Percentiles rank a stretch among this genome's conserved stretches.
Evolutionary conservation across 2,113 vertebrate species (phyloP).

Genomic region (Barbus barbus): DNA sequence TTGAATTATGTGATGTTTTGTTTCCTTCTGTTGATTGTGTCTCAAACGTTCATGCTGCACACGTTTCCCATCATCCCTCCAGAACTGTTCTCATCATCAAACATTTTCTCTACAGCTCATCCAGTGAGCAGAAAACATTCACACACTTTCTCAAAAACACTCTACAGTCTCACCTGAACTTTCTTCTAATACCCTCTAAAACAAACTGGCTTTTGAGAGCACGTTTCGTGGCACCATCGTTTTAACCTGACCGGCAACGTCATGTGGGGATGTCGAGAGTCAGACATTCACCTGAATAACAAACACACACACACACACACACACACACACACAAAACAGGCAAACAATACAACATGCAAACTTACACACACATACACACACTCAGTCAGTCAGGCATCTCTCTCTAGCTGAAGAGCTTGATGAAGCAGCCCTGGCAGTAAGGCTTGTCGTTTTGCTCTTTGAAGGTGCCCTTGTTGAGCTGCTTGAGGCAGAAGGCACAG

Average conservation of each 20-base stretch:
- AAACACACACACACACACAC: slow-evolving; percentile 18
- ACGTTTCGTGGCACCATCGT: not conserved
- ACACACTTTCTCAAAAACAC: slow-evolving; percentile 1
- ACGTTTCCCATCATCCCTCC: slow-evolving; percentile 28
- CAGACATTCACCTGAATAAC: not conserved
- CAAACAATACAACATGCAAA: not conserved
- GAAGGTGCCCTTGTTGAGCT: slow-evolving; percentile 99
- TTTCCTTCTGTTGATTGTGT: not conserved
- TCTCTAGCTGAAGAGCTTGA: slow-evolving; percentile 96
- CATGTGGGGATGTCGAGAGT: not conserved
- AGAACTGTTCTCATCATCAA: slow-evolving; percentile 10
- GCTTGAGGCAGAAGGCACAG: slow-evolving; percentile 98
- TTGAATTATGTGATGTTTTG: not conserved
- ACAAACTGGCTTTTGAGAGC: not conserved
- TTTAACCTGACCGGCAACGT: slow-evolving; percentile 16
- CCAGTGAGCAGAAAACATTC: slow-evolving; percentile 72
- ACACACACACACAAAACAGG: slow-evolving; percentile 19
- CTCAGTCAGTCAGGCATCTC: not conserved
- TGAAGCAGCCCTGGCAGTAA: slow-evolving; percentile 97
- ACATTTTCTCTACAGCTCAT: slow-evolving; percentile 63
- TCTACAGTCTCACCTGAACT: not conserved
- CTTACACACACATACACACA: not conserved
- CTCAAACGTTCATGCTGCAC: not conserved
- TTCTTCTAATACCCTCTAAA: slow-evolving; percentile 33
- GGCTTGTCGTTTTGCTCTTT: slow-evolving; percentile 99